Evolutionary conservation across 2,113 vertebrate species (phyloP).

Genomic region (Orientallactaga bullata): DNA sequence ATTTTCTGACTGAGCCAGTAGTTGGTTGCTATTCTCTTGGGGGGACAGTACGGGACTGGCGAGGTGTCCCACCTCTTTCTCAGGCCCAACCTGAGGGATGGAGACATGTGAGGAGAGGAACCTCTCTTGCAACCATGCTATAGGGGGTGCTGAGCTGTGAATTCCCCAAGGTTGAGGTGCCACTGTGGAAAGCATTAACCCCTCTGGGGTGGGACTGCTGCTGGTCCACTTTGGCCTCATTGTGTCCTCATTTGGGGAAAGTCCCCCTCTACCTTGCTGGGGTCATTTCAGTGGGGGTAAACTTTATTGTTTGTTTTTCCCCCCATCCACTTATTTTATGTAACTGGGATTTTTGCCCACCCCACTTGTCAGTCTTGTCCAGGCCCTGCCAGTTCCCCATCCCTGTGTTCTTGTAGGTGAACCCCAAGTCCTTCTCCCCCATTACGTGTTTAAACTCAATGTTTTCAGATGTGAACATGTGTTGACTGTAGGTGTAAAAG

Average conservation of each 20-base stretch:
- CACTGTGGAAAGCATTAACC: slow-evolving; percentile 77
- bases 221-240: slow-evolving; percentile 67
- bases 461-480: slow-evolving; percentile 84
- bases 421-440: slow-evolving; percentile 42
- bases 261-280: not conserved
- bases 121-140: not conserved
- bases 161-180: not conserved
- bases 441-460: slow-evolving; percentile 86
- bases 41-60: not conserved
- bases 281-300: slow-evolving; percentile 64
- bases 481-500: slow-evolving; percentile 82
- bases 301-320: not conserved
- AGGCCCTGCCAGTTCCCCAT: not conserved
- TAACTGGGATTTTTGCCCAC: slow-evolving; percentile 20
- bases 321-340: slow-evolving; percentile 56
- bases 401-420: slow-evolving; percentile 52
- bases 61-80: slow-evolving; percentile 39
- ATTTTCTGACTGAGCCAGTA: slow-evolving; percentile 86
- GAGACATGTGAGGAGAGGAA: not conserved
- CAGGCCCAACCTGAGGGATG: slow-evolving; percentile 28
- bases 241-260: not conserved
- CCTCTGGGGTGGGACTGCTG: slow-evolving; percentile 60
- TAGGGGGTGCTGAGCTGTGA: slow-evolving; percentile 74
- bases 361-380: slow-evolving; percentile 46
- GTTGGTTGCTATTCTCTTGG: slow-evolving; percentile 75